A percentile compares a stretch with the other conserved stretches of the same genome.
These are phyloP conservation scores for Galaxias olidus DNA, from an alignment of 2,797 vertebrate species.

Conservation along the genomic window DNA sequence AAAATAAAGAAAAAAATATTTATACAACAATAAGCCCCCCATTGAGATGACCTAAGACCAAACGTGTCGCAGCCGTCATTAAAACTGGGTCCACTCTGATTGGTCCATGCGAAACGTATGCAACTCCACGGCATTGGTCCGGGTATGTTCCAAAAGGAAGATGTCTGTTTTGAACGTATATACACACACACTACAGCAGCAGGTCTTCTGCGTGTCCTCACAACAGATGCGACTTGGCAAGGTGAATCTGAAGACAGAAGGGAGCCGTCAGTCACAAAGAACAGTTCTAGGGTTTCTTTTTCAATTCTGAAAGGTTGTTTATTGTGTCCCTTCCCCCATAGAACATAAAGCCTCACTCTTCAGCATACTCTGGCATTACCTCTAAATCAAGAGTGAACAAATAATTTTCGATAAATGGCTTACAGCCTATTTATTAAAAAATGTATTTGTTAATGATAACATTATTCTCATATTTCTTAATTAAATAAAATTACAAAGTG, in stretches of 20 bases:
- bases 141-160: slow-evolving; percentile 69
- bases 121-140: slow-evolving; percentile 72
- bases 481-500: slow-evolving; percentile 24
- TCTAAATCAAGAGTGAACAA: not conserved
- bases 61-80: slow-evolving; percentile 62
- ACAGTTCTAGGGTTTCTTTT: slow-evolving; percentile 36
- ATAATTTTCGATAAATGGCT: not conserved
- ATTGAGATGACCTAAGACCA: slow-evolving; percentile 53
- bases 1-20: slow-evolving; percentile 39
- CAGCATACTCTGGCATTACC: slow-evolving; percentile 4
- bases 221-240: slow-evolving; percentile 67
- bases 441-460: not conserved
- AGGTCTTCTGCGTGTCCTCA: slow-evolving; percentile 69
- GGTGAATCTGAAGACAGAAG: slow-evolving; percentile 79
- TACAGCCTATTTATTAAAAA: not conserved
- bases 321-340: slow-evolving; percentile 29
- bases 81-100: slow-evolving; percentile 62
- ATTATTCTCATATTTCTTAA: not conserved
- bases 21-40: slow-evolving; percentile 44
- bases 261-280: slow-evolving; percentile 67
- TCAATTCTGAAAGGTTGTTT: slow-evolving; percentile 54
- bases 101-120: slow-evolving; percentile 72
- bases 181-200: slow-evolving; percentile 71
- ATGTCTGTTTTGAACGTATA: slow-evolving; percentile 64
- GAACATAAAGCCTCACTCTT: slow-evolving; percentile 31